Evolutionary conservation across 2,888 invertebrate species (phyloP).

Genomic region (Drosophila paucipuncta): DNA sequence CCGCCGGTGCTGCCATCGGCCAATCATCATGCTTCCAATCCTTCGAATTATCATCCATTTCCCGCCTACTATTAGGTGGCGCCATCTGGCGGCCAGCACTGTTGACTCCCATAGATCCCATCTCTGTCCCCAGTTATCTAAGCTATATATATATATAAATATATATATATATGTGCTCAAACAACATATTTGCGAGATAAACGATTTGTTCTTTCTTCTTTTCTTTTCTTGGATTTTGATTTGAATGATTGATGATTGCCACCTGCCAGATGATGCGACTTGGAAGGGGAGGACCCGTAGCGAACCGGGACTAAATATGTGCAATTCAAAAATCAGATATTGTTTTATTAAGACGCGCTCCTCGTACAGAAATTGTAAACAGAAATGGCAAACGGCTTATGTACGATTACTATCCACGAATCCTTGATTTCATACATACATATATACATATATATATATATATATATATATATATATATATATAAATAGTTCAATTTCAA

Average conservation of each 20-base stretch:
- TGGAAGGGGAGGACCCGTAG: neutral
- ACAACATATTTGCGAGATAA: constrained; percentile 32
- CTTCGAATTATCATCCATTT: constrained; percentile 85
- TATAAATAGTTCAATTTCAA: constrained; percentile 55
- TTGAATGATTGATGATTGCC: constrained; percentile 10
- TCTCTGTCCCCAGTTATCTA: constrained; percentile 15
- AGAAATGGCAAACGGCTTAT: neutral
- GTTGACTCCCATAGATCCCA: neutral
- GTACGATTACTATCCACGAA: constrained; percentile 24
- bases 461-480: neutral
- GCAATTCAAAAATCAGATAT: constrained; percentile 36
- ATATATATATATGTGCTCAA: constrained; percentile 19
- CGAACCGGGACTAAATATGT: constrained; percentile 44
- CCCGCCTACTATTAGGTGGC: constrained; percentile 84
- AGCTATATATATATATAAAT: constrained; percentile 18
- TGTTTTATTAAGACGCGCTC: neutral
- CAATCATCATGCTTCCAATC: constrained; percentile 85
- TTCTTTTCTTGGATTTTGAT: neutral
- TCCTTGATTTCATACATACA: constrained; percentile 21
- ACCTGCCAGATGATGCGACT: constrained; percentile 2
- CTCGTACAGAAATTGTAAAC: neutral
- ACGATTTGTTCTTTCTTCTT: constrained; percentile 1
- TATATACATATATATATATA: neutral
- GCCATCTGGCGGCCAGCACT: constrained; percentile 3
- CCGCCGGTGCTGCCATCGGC: constrained; percentile 84